Evolutionary conservation across 2,797 vertebrate genomes (phyloP).

Genomic region (Triplophysa yarkandensis): DNA sequence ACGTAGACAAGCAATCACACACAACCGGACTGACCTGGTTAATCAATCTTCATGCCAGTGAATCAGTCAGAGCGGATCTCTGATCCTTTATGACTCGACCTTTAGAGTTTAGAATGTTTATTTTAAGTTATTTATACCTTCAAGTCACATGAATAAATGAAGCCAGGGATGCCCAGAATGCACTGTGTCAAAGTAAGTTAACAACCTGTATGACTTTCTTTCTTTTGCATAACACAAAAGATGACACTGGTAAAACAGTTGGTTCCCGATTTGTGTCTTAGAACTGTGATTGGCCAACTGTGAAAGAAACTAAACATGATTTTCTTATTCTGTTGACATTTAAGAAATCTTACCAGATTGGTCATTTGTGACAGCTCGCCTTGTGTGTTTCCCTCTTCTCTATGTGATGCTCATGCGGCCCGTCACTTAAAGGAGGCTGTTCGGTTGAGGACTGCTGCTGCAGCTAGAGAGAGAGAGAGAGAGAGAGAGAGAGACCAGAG

Average conservation of each 20-base stretch:
- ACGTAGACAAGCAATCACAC: constrained; percentile 21
- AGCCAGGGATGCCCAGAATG: background rate
- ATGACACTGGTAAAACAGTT: no score
- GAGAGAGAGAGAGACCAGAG: background rate
- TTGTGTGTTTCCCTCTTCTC: constrained; percentile 73
- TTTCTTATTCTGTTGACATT: background rate
- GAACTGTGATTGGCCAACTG: no score
- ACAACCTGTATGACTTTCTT: no score
- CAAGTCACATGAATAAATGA: background rate
- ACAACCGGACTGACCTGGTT: constrained; percentile 19
- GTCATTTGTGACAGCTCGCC: constrained; percentile 68
- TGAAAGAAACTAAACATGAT: no score
- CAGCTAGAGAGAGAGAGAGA: constrained; percentile 63
- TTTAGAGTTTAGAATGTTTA: constrained; percentile 25
- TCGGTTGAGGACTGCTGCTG: constrained; percentile 71
- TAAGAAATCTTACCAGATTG: constrained; percentile 74
- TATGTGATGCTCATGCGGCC: constrained; percentile 68
- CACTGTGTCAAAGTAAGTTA: background rate
- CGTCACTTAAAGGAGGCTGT: constrained; percentile 63
- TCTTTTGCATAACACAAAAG: no score
- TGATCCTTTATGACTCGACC: constrained; percentile 25
- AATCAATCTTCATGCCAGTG: constrained; percentile 30
- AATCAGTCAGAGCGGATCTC: constrained; percentile 41
- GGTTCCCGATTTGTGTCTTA: no score
- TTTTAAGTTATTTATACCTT: constrained; percentile 9